Conservation (phyloP, 2,888 invertebrate species). For the Drosophila fulvimacula region DNA sequence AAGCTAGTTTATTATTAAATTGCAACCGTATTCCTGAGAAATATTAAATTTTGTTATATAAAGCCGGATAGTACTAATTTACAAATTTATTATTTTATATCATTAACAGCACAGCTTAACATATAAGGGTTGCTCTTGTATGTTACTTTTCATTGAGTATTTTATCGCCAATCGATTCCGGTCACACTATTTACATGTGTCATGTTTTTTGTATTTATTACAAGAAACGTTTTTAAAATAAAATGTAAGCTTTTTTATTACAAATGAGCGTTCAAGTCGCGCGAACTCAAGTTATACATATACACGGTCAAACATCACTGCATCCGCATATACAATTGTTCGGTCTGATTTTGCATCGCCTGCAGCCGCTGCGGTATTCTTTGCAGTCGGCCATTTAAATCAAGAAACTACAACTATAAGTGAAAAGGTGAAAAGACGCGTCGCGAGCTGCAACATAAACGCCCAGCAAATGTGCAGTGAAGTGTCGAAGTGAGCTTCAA, state of each 20-base stretch:
- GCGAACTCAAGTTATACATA: constrained; percentile 24
- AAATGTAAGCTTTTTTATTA: constrained; percentile 55
- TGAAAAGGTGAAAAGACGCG: constrained; percentile 59
- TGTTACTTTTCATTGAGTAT: constrained; percentile 24
- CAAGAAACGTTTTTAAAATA: constrained; percentile 54
- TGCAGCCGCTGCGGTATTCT: constrained; percentile 42
- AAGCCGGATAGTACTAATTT: too few relatives aligned
- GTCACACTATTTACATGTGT: constrained; percentile 59
- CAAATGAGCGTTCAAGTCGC: constrained; percentile 46
- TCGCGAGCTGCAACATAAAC: constrained; percentile 28
- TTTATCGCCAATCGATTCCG: constrained; percentile 30
- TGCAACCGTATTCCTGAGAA: neutral
- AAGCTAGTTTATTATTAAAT: too few relatives aligned
- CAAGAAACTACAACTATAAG: constrained; percentile 52
- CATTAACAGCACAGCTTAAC: constrained; percentile 19
- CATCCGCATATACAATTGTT: constrained; percentile 22
- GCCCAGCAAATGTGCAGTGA: constrained; percentile 51
- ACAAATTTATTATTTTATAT: neutral
- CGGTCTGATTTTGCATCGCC: constrained; percentile 14
- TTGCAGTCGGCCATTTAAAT: constrained; percentile 69
- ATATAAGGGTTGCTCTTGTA: neutral
- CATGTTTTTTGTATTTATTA: constrained; percentile 60
- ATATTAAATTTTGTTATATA: neutral
- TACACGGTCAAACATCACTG: constrained; percentile 17
- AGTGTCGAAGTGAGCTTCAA: constrained; percentile 61